phyloP scores from a whole-genome alignment of 2,797 vertebrate genomes.

The Dromococcyx pavoninus region DNA sequence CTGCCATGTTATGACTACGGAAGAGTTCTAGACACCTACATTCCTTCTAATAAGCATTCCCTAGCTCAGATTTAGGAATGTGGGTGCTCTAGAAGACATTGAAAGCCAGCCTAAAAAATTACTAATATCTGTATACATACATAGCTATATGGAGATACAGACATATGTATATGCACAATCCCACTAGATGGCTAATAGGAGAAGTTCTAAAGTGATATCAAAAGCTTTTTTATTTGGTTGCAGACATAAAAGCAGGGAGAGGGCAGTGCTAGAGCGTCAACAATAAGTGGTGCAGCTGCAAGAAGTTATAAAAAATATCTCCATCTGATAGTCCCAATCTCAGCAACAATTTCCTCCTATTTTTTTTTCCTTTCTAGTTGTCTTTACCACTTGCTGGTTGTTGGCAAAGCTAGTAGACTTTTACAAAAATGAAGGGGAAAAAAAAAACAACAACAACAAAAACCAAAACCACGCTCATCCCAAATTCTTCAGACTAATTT shows the following conservation, averaged over 20 bases:
- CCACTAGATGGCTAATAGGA: neutral
- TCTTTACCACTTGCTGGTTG: neutral
- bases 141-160: neutral
- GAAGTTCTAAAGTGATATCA: neutral
- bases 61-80: neutral
- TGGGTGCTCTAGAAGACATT: neutral
- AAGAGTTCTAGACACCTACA: neutral
- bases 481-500: slow-evolving; percentile 17
- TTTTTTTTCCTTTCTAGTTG: neutral
- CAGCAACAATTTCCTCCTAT: neutral
- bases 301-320: neutral
- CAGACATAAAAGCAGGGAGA: neutral
- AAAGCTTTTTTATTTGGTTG: neutral
- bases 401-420: neutral
- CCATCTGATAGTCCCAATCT: neutral
- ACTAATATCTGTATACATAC: fast-evolving
- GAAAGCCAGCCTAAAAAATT: neutral
- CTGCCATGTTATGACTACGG: neutral
- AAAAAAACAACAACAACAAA: neutral
- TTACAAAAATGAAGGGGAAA: neutral
- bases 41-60: neutral
- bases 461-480: neutral
- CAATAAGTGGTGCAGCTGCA: slow-evolving; percentile 39
- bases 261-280: neutral
- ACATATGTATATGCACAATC: neutral